Base-by-base conservation (phyloP, 1,140 invertebrate species). In the Drosophila subpulchrella region DNA sequence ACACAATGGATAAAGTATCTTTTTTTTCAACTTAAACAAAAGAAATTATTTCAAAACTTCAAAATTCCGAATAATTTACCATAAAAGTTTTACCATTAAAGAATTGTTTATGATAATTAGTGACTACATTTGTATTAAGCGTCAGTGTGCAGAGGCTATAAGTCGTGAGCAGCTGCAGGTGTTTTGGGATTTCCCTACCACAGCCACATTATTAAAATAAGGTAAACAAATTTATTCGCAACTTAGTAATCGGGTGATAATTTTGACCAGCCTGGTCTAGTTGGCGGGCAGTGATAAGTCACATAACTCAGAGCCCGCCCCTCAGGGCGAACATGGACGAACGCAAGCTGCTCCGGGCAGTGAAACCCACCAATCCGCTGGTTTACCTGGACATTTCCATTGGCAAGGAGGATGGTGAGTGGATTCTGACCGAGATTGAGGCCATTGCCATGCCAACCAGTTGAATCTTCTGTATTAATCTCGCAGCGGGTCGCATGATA, bases 401-500 rank as follows among this genome's bases (percentile, higher is more conserved):
- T 77, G 95, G 94, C 36, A 92, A 93, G 30, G 94, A 94, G 67
- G 92, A 91, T 91, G 94, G 91, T 92, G 70, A 83, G 75, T 68
- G 12, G 20, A 50, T 13, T 51, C 44, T 13, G 32, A 11, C 30
- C 38, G n/a, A 57, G 11, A 34, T 61, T 58, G 34, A 62, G 11
- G 46, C 47, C 47, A 62, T 81, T 53, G 51, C 54, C 61, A 66
- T 59, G 20, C 34, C 60, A 74, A 75, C 54, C 15, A 34, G 24
- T 42, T 60, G 10, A 58, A 67, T 24, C 56, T 67, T 42, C 13
- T 12, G n/a, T 15, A 11, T 48, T 11, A 30, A 42, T 62, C 36
- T 51, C 70, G 13, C 77, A 95, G 97, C 95, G 88, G 97, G 97
- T 12, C 93, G 97, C 81, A 94, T 98, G 41, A 93, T 97, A 13